Base-by-base conservation (phyloP, 2,113 vertebrate genomes). In the Myanophis thanlyinensis region DNA sequence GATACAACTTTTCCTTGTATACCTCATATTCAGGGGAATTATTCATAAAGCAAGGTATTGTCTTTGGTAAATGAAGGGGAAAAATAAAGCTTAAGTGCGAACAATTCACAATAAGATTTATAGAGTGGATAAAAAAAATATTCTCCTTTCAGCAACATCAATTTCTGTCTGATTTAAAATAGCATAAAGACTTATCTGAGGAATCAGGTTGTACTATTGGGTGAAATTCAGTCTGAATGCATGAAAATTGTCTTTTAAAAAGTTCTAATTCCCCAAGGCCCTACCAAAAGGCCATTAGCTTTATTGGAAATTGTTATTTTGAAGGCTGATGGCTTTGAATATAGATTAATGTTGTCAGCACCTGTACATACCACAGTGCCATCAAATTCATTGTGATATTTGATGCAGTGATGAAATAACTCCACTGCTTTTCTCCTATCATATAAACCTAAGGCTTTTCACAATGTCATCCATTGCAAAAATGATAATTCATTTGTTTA, bases 271-370 rank as follows among this genome's bases (percentile, higher is more conserved):
- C 87, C 44, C 51, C 30, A 47, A 92, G 86, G 35, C 35, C 22
- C 59, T 89, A 84, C 47, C 51, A 84, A 56, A 92, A 85, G 87
- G 51, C 62, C 62, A 92, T 40, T 84, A 40, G 18, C 67, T 48
- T 89, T 84, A 92, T 85, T 49, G 51, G 67, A 91, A 92, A 89
- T 92, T 46, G 20, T 85, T 85, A 85, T 51, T 92, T 54, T 84
- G 67, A 92, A n/a, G 89, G 87, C 12, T 47, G 44, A 40, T 56
- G 20, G 51, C 52, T 89, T 92, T 35, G 20, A 92, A 35, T 56
- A 35, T 56, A 80, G 11, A 12, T 25, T 27, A 12, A n/a, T n/a
- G 25, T 89, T 85, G 87, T 89, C 67, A 56, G 51, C 51, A 89
- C 51, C 87, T 92, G 51, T 49, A 12, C 54, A 23, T 27, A 54